These are phyloP conservation scores for Melolontha melolontha DNA, from an alignment of 2,888 invertebrate genomes.

Conservation along the genomic window DNA sequence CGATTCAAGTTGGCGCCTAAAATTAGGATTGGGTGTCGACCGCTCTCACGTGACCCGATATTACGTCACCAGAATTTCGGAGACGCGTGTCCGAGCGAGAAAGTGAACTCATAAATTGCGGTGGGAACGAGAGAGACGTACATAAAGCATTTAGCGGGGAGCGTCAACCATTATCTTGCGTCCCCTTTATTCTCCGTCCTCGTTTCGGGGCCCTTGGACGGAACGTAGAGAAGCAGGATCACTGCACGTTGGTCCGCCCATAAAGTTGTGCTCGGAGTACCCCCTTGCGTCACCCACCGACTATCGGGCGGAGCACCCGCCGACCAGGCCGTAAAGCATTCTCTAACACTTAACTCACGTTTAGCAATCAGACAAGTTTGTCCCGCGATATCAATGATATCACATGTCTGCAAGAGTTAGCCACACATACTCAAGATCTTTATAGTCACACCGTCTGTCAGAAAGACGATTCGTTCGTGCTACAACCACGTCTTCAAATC, in stretches of 20 bases:
- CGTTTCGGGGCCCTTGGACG: constrained; percentile 52
- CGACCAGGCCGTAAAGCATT: constrained; percentile 66
- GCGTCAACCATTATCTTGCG: constrained; percentile 68
- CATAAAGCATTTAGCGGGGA: constrained; percentile 68
- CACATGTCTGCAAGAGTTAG: constrained; percentile 56
- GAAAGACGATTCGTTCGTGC: constrained; percentile 29
- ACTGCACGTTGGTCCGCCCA: constrained; percentile 66
- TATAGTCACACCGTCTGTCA: constrained; percentile 36
- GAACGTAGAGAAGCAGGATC: constrained; percentile 62
- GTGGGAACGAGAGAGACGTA: constrained; percentile 66
- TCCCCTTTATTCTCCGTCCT: constrained; percentile 59
- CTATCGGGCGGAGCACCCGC: constrained; percentile 62
- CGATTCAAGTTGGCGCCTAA: constrained; percentile 64
- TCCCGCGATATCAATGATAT: constrained; percentile 63
- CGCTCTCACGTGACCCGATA: constrained; percentile 60
- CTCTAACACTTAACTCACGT: constrained; percentile 67
- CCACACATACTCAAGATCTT: constrained; percentile 45
- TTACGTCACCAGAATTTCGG: constrained; percentile 63
- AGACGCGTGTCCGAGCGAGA: constrained; percentile 65
- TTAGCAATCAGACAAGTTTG: constrained; percentile 64
- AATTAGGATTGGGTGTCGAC: constrained; percentile 62
- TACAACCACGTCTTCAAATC: constrained; percentile 31
- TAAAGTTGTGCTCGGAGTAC: constrained; percentile 61
- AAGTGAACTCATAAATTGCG: constrained; percentile 65
- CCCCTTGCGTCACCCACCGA: constrained; percentile 54